phyloP scores from a whole-genome alignment of 1,140 invertebrate species.

The Achatina immaculata region DNA sequence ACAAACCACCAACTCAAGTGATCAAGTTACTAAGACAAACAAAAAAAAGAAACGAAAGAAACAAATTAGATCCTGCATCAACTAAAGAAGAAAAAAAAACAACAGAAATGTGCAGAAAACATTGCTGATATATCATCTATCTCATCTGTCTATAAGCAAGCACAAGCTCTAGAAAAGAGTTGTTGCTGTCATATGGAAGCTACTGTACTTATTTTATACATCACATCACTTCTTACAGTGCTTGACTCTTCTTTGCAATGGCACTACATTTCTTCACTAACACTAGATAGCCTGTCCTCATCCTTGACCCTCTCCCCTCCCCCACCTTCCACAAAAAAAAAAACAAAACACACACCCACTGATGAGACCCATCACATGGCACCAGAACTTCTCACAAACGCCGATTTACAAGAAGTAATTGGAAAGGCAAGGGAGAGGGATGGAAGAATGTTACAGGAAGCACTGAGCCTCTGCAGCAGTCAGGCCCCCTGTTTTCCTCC shows the following conservation, averaged over 20 bases:
- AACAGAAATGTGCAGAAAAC: constrained; percentile 22
- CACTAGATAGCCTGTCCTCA: no score
- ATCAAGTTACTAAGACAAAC: no score
- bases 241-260: background rate
- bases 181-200: background rate
- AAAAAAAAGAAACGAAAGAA: background rate
- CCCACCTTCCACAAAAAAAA: no score
- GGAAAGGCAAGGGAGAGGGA: constrained; percentile 36
- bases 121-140: background rate
- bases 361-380: no score
- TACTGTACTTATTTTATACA: constrained; percentile 13
- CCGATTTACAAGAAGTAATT: no score
- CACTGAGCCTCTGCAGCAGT: constrained; percentile 22
- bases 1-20: no score
- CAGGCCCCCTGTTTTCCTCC: constrained; percentile 36
- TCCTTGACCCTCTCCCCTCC: no score
- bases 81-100: constrained; percentile 8
- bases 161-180: constrained; percentile 17
- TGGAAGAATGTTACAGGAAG: constrained; percentile 41
- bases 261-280: no score
- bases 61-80: constrained; percentile 16
- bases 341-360: no score
- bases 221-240: constrained; percentile 21
- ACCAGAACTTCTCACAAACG: no score
- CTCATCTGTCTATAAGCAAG: background rate